These are phyloP conservation scores for Lates calcarifer DNA, from an alignment of 2,113 vertebrate species.

Conservation along the genomic window DNA sequence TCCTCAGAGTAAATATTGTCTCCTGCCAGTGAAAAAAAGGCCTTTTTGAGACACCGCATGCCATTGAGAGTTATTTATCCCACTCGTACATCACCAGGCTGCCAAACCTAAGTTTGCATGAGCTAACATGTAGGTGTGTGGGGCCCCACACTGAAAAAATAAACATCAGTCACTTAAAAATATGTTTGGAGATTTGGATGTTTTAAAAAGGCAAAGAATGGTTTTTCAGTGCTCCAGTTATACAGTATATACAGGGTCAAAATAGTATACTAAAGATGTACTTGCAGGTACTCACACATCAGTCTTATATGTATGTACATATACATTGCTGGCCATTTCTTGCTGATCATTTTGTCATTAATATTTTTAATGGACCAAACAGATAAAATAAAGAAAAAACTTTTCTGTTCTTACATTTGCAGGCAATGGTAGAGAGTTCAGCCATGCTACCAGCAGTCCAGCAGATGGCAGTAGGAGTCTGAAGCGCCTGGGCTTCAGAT, in stretches of 20 bases:
- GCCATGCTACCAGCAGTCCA: conserved; percentile 26
- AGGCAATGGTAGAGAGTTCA: neutral
- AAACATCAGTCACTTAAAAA: conserved; percentile 44
- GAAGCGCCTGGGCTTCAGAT: conserved; percentile 74
- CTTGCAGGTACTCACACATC: neutral
- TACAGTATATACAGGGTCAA: neutral
- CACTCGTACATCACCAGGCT: conserved; percentile 22
- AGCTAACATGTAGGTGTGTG: conserved; percentile 48
- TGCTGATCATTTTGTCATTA: neutral
- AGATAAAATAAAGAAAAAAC: neutral
- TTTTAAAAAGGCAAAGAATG: conserved; percentile 16
- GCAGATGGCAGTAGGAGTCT: conserved; percentile 70
- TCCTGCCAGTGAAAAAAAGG: neutral
- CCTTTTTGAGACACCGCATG: conserved; percentile 16
- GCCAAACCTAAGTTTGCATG: conserved; percentile 45
- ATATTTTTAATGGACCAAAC: neutral
- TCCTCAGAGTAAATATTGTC: conserved; percentile 27
- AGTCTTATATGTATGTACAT: no score
- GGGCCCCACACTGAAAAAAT: conserved; percentile 20
- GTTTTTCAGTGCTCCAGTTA: neutral
- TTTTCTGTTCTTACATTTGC: conserved; percentile 22
- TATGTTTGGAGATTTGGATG: neutral
- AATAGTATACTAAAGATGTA: neutral
- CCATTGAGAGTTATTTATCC: conserved; percentile 25
- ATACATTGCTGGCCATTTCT: no score